These are phyloP conservation scores for Pachycephus smyrnensis DNA, from an alignment of 2,888 invertebrate genomes.

Conservation along the genomic window DNA sequence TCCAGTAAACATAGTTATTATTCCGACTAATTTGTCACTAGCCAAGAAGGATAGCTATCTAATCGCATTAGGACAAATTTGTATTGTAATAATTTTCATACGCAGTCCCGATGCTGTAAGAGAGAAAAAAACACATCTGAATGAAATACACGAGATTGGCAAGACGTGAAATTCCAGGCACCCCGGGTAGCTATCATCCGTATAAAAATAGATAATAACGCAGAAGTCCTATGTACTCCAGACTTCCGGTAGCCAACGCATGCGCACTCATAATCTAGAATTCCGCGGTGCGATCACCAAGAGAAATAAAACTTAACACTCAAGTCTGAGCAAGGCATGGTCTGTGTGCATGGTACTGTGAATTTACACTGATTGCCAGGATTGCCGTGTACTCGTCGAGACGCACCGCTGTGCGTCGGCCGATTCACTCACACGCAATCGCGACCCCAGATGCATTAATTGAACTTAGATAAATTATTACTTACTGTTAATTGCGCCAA, in stretches of 20 bases:
- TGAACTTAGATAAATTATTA: constrained; percentile 61
- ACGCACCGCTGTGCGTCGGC: neutral
- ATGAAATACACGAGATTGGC: neutral
- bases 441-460: constrained; percentile 54
- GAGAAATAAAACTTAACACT: neutral
- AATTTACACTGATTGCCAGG: neutral
- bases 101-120: neutral
- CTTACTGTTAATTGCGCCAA: constrained; percentile 58
- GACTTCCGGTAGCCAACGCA: neutral
- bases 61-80: neutral
- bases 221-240: neutral
- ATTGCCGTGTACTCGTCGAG: neutral
- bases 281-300: neutral
- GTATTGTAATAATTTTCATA: neutral
- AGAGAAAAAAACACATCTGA: neutral
- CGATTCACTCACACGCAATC: neutral
- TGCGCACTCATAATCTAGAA: neutral
- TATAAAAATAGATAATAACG: neutral
- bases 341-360: neutral
- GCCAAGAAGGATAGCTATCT: neutral
- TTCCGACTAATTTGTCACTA: neutral
- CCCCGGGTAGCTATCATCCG: neutral
- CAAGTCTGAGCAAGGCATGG: neutral
- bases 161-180: neutral
- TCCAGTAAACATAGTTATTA: neutral